These are phyloP conservation scores for Gymnothorax javanicus DNA, from an alignment of 2,797 vertebrate genomes.

Conservation along the genomic window DNA sequence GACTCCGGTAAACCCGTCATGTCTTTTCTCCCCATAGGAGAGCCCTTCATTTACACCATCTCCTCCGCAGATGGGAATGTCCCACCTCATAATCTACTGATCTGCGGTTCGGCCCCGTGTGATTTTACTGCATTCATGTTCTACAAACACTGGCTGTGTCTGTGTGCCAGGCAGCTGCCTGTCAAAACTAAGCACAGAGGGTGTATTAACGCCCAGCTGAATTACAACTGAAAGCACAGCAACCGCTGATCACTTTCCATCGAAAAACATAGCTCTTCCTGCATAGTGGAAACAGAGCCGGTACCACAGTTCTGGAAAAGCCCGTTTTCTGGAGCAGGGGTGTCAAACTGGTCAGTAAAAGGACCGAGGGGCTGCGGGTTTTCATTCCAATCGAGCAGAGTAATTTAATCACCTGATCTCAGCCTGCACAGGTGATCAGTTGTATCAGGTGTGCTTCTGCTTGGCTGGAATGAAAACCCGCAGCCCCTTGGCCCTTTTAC, in stretches of 20 bases:
- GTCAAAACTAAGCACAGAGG: neutral
- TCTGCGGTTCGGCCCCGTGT: neutral
- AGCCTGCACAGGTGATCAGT: too few species aligned
- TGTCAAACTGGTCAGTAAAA: too few species aligned
- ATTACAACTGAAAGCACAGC: neutral
- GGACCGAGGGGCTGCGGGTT: too few species aligned
- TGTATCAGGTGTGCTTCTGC: too few species aligned
- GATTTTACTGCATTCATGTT: neutral
- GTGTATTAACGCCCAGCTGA: neutral
- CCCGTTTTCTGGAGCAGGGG: too few species aligned
- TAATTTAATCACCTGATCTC: too few species aligned
- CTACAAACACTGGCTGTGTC: neutral
- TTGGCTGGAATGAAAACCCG: too few species aligned
- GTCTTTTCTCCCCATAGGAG: neutral
- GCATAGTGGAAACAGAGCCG: neutral
- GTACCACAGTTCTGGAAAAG: neutral
- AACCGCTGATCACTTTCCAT: neutral
- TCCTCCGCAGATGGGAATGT: slow-evolving; percentile 4
- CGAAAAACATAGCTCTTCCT: neutral
- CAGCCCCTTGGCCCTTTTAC: too few species aligned
- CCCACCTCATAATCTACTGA: slow-evolving; percentile 17
- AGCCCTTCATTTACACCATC: neutral
- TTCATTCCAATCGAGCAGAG: too few species aligned
- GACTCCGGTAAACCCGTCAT: neutral
- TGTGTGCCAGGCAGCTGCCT: neutral